Conservation (phyloP, 2,113 vertebrate species). For the Sorex fumeus region DNA sequence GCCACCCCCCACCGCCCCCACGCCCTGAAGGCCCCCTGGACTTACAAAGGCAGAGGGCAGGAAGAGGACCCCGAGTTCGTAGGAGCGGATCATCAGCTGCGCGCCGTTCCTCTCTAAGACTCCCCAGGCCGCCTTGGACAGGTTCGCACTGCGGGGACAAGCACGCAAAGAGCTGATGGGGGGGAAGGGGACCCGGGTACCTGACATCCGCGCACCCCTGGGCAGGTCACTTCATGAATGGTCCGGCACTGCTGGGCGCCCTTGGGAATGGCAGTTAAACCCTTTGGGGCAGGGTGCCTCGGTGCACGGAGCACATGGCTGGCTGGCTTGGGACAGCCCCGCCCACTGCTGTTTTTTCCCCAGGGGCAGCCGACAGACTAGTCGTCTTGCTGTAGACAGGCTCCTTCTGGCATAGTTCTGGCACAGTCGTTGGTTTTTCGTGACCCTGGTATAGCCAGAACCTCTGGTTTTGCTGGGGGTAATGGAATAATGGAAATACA, state of each 20-base stretch:
- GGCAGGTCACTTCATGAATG: not conserved
- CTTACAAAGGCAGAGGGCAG: slow-evolving; percentile 97
- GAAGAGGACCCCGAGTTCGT: slow-evolving; percentile 97
- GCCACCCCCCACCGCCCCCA: too few relatives aligned
- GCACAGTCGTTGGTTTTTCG: not conserved
- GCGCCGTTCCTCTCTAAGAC: slow-evolving; percentile 95
- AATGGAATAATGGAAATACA: not conserved
- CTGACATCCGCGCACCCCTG: too few relatives aligned
- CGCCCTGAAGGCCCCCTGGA: slow-evolving; percentile 48
- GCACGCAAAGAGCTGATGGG: slow-evolving; percentile 19
- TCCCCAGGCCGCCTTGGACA: slow-evolving; percentile 99
- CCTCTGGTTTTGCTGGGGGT: slow-evolving; percentile 11
- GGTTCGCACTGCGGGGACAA: slow-evolving; percentile 92
- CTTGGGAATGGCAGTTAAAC: not conserved
- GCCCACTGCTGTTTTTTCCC: not conserved
- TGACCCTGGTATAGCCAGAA: not conserved
- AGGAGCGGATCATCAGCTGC: slow-evolving; percentile 98
- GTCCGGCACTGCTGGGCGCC: not conserved
- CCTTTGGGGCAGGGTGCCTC: too few relatives aligned
- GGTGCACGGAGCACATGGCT: not conserved
- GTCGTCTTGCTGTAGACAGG: slow-evolving; percentile 28
- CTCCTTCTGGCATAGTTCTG: not conserved
- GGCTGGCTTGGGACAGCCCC: slow-evolving; percentile 35
- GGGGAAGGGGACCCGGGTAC: too few relatives aligned
- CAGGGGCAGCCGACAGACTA: not conserved